phyloP scores from a whole-genome alignment of 2,888 invertebrate genomes.

The Nephrotoma flavescens region DNA sequence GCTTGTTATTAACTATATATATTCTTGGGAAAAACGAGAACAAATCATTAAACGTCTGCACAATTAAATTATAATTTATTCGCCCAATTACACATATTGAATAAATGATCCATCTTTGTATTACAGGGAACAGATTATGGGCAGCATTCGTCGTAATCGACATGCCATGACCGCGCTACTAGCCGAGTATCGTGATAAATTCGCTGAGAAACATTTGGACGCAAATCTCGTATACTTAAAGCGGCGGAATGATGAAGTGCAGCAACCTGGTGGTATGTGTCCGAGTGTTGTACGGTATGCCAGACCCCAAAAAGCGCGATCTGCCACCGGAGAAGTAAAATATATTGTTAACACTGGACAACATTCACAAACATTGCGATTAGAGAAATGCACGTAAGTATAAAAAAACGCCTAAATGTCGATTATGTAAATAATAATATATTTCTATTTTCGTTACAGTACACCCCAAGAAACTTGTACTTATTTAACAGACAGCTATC shows the following conservation, averaged over 20 bases:
- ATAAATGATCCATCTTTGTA: not conserved
- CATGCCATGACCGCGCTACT: constrained; percentile 54
- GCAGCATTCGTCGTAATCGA: constrained; percentile 49
- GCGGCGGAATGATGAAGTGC: constrained; percentile 36
- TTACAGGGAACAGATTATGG: constrained; percentile 48
- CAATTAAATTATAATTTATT: not conserved
- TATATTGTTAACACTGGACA: constrained; percentile 75
- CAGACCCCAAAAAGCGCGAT: constrained; percentile 63
- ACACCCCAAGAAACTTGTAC: constrained; percentile 61
- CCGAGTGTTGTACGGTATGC: constrained; percentile 66
- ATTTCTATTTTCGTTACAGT: constrained; percentile 29
- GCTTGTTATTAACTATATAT: not conserved
- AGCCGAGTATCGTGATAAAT: constrained; percentile 49
- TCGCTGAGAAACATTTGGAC: constrained; percentile 28
- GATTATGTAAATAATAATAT: not conserved
- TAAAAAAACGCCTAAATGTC: constrained; percentile 5
- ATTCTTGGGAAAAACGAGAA: not conserved
- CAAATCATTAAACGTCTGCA: not conserved
- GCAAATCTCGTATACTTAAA: constrained; percentile 27
- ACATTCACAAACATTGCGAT: constrained; percentile 64
- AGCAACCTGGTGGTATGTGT: constrained; percentile 58
- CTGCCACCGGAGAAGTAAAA: constrained; percentile 70
- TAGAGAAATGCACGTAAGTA: constrained; percentile 61
- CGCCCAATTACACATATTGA: not conserved
- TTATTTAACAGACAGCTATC: constrained; percentile 62